Percentiles rank a stretch among this genome's conserved stretches.
These are phyloP conservation scores for Neodiprion fabricii DNA, from an alignment of 1,140 invertebrate genomes.

Conservation along the genomic window DNA sequence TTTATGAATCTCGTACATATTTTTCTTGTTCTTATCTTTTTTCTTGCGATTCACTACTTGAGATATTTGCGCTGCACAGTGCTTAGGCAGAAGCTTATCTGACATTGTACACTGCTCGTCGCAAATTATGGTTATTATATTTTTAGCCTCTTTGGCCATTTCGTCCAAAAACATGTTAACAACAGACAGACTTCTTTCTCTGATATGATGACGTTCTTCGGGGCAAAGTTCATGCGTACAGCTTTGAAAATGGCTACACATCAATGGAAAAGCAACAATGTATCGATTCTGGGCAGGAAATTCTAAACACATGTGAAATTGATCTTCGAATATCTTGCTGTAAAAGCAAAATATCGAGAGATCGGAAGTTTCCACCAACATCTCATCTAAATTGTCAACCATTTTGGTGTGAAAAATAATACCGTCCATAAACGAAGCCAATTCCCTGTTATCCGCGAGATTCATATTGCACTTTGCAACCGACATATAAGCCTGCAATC, in stretches of 20 bases:
- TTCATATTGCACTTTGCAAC: conserved; percentile 82
- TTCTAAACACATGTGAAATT: conserved; percentile 98
- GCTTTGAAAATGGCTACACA: conserved; percentile 97
- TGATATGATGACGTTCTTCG: conserved; percentile 96
- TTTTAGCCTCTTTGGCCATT: conserved; percentile 99
- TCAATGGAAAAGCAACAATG: conserved; percentile 96
- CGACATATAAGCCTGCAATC: conserved; percentile 94
- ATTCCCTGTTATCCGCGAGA: conserved; percentile 84
- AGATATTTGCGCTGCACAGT: conserved; percentile 89
- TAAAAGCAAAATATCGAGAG: conserved; percentile 98
- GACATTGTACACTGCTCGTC: conserved; percentile 96
- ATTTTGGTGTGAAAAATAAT: conserved; percentile 97
- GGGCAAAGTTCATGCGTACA: conserved; percentile 98
- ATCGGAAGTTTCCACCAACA: conserved; percentile 95
- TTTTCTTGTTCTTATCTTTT: conserved; percentile 91
- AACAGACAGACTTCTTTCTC: conserved; percentile 93
- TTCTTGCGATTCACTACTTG: conserved; percentile 89
- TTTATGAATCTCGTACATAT: conserved; percentile 81
- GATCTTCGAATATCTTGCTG: conserved; percentile 95
- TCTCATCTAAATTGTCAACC: conserved; percentile 98
- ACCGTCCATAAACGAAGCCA: conserved; percentile 93
- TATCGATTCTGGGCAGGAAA: conserved; percentile 98
- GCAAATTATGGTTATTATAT: conserved; percentile 98
- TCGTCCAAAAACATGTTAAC: conserved; percentile 98
- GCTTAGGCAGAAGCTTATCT: conserved; percentile 93